Base-by-base conservation (phyloP, 2,113 vertebrate species). In the Plecotus auritus region DNA sequence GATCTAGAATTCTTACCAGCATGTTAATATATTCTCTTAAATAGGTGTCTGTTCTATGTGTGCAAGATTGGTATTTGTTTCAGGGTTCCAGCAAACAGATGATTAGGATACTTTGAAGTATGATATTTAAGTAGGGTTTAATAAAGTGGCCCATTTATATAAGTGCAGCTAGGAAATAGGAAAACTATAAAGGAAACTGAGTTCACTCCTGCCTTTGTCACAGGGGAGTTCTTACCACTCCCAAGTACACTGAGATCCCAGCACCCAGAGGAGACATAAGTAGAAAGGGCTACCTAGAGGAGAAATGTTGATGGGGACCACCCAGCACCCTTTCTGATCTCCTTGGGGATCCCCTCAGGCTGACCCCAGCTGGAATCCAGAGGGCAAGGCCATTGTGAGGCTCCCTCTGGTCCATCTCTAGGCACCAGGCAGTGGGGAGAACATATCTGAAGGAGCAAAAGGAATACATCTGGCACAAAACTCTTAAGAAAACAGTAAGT, bases 221-320 rank as follows among this genome's bases (percentile, higher is more conserved):
- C 9, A 45, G 30, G 8, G 42, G 37, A 16, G 40, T 16, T 64
- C 26, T 76, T 45, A 18, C 4, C 40, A 12, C 42, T 54, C 56
- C 37, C 26, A 17, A 28, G 18, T n/a, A 18, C 16, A 45, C 14
- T 0, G 18, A 86, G 28, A 54, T 7, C 16, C 8, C 47, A 74
- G 93, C 47, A 23, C 6, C 49, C 2, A 3, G 77, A 61, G 23
- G 45, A 67, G 16, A 80, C 17, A 26, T 14, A 18, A 37, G 5
- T 6, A 56, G 35, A 66, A 26, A 28, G 37, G 66, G 37, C 7
- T n/a, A 23, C 11, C 3, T 18, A 14, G 13, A 91, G 5, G 16
- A 40, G 1, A 2, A 1, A 2, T 14, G 49, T 7, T 9, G 0
- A 2, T 10, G 7, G 16, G 69, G 23, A 5, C 18, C 10, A 73